Base-by-base conservation (phyloP, 2,888 invertebrate species). In the Drosophila rellima region DNA sequence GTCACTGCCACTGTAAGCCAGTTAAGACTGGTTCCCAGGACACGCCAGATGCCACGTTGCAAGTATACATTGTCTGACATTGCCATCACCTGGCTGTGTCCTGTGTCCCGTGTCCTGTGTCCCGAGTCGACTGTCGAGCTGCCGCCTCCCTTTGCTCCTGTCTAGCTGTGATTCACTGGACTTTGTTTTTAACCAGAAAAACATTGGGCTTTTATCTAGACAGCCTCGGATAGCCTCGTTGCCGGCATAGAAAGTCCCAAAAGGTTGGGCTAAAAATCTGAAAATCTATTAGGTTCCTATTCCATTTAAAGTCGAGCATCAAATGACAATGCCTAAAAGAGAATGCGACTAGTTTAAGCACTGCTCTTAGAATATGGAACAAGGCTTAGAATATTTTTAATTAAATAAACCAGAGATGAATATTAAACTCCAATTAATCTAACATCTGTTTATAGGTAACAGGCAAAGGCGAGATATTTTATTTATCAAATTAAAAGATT, bases 1-100 rank as follows among this genome's bases (percentile, higher is more conserved):
- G 51, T 78, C 79, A 78, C 75, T 74, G 62, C 40, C 45, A 52
- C 51, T 45, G 39, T 76, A 74, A 78, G 70, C 75, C 70, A 70
- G 79, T 66, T 74, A 56, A 76, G 75, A 62, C 65, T 42, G 52
- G 31, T 23, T 35, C 26, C 29, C 54, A 50, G 50, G 50, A 64
- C 50, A 29, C 50, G 37, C 55, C 56, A 52, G 29, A 35, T 55
- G 45, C 35, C 39, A 55, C 62, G 55, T 55, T 62, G 54, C 55
- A 55, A 39, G 55, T 45, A 35, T 18, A 60, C 33, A 35, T 52
- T 52, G 52, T 54, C 42, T 42, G 31, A 51, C 59, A 55, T 42
- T 55, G 42, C 54, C 54, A 42, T 55, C 59, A 51, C 60, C 40
- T 60, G 52, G 15, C 44, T 8, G 44, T 42, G 52, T 29, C 40